A percentile compares a stretch with the other conserved stretches of the same genome.
Evolutionary conservation across 1,140 invertebrate genomes (phyloP).

Genomic region (Campoletis sonorensis): DNA sequence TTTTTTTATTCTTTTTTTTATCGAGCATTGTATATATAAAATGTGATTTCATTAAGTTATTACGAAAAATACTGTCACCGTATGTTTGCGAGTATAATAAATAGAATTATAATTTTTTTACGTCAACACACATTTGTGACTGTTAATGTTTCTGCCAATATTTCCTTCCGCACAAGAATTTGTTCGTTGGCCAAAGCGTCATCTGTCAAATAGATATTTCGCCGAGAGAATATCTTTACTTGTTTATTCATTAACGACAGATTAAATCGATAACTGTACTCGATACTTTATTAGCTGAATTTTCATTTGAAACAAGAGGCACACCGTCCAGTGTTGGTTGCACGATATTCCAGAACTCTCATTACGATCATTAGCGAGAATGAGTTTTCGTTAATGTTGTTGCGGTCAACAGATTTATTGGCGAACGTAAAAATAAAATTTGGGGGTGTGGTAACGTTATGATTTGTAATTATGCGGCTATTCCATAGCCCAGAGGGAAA

Average conservation of each 20-base stretch:
- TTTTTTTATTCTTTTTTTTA: too few relatives aligned
- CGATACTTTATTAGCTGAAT: too few relatives aligned
- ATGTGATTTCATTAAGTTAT: constrained; percentile 40
- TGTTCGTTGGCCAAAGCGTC: background rate
- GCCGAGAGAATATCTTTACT: too few relatives aligned
- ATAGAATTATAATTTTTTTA: constrained; percentile 29
- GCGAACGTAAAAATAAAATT: background rate
- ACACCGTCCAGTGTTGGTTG: too few relatives aligned
- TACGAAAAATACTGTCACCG: background rate
- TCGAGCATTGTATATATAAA: constrained; percentile 8
- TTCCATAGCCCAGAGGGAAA: background rate
- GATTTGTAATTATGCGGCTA: too few relatives aligned
- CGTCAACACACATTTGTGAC: background rate
- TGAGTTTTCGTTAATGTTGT: background rate
- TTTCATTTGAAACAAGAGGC: too few relatives aligned
- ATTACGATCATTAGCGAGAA: too few relatives aligned
- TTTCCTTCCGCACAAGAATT: background rate
- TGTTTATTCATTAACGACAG: too few relatives aligned
- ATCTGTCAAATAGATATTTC: too few relatives aligned
- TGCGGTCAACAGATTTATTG: background rate
- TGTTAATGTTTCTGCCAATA: background rate
- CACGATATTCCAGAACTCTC: too few relatives aligned
- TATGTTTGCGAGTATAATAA: constrained; percentile 3
- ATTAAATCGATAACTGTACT: too few relatives aligned
- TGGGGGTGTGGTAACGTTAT: too few relatives aligned